Evolutionary conservation across 1,140 invertebrate genomes (phyloP).

Genomic region (Elysia chlorotica): DNA sequence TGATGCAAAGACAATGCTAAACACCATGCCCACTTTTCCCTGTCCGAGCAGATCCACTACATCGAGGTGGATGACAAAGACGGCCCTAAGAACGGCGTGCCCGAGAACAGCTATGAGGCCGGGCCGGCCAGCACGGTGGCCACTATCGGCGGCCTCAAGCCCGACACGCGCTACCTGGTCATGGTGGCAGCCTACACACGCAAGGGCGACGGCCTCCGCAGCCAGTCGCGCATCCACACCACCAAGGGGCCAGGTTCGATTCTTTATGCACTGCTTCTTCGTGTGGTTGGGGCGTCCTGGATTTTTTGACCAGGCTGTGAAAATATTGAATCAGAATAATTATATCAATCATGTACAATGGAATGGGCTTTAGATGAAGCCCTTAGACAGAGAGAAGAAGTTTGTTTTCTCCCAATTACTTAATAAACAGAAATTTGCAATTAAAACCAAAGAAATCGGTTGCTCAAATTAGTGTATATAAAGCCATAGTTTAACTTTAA

Average conservation of each 20-base stretch:
- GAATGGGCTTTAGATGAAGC: neutral
- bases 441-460: neutral
- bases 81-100: constrained; percentile 33
- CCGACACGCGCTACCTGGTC: constrained; percentile 87
- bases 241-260: constrained; percentile 81
- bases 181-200: constrained; percentile 87
- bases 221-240: constrained; percentile 76
- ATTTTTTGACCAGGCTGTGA: too few species aligned
- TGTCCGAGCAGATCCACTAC: constrained; percentile 88
- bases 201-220: constrained; percentile 92
- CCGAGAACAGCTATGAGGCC: constrained; percentile 38
- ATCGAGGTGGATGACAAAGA: constrained; percentile 44
- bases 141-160: constrained; percentile 86
- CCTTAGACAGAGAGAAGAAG: too few species aligned
- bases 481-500: neutral
- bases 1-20: too few species aligned
- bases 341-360: neutral
- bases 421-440: neutral
- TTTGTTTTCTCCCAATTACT: neutral
- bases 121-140: constrained; percentile 72
- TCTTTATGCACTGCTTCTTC: too few species aligned
- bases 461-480: neutral
- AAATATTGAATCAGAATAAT: too few species aligned
- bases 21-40: too few species aligned
- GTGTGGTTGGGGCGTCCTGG: too few species aligned